These are phyloP conservation scores for Prietella phreatophila DNA, from an alignment of 2,113 vertebrate genomes.

Conservation along the genomic window DNA sequence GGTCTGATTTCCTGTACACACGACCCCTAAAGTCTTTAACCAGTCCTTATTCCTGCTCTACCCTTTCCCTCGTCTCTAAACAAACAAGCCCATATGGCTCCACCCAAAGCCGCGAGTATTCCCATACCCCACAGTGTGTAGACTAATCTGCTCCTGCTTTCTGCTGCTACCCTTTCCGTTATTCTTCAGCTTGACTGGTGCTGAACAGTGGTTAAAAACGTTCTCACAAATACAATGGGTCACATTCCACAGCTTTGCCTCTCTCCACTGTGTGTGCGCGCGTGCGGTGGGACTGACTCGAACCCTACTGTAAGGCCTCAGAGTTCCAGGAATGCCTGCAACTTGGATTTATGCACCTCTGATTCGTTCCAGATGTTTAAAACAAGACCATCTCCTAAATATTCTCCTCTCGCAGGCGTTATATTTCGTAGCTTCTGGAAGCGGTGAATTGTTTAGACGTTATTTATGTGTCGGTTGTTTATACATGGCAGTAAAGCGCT, in stretches of 20 bases:
- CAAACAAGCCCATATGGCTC: slow-evolving; percentile 16
- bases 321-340: slow-evolving; percentile 58
- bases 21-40: slow-evolving; percentile 33
- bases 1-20: not conserved
- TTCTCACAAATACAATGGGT: not conserved
- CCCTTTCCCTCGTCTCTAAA: slow-evolving; percentile 13
- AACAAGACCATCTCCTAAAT: slow-evolving; percentile 32
- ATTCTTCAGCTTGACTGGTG: not conserved
- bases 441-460: not conserved
- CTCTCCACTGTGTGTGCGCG: slow-evolving; percentile 27
- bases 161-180: not conserved
- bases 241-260: slow-evolving; percentile 35
- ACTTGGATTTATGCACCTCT: slow-evolving; percentile 37
- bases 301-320: slow-evolving; percentile 53
- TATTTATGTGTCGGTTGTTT: not conserved
- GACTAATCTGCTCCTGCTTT: slow-evolving; percentile 2
- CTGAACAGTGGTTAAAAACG: slow-evolving; percentile 10
- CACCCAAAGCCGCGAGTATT: not conserved
- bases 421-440: not conserved
- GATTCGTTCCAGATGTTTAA: slow-evolving; percentile 53
- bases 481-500: not conserved
- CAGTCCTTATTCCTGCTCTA: not conserved
- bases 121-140: not conserved
- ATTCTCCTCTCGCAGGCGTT: slow-evolving; percentile 15
- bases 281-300: slow-evolving; percentile 31